A percentile compares a stretch with the other conserved stretches of the same genome.
Evolutionary conservation across 2,888 invertebrate genomes (phyloP).

Genomic region (Archips crataeganus): DNA sequence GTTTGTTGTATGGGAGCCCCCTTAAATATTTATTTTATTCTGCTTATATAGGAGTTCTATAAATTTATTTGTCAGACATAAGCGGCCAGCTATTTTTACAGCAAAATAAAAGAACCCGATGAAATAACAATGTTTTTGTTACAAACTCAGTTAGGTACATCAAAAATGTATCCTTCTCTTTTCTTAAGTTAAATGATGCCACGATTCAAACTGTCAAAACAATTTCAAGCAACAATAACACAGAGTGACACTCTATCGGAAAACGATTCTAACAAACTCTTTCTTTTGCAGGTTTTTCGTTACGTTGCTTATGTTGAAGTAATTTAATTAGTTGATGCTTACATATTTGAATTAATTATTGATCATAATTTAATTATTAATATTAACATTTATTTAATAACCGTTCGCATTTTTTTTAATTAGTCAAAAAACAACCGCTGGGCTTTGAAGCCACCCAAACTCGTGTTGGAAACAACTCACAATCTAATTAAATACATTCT

Average conservation of each 20-base stretch:
- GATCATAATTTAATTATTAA: too few species aligned
- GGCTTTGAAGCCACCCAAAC: not conserved
- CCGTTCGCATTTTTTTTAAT: not conserved
- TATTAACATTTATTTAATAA: too few species aligned
- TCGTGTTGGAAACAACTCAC: not conserved
- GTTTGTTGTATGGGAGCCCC: too few species aligned
- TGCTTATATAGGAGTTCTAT: not conserved
- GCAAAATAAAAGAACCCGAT: not conserved
- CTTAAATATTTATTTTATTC: too few species aligned
- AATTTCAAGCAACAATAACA: constrained; percentile 3
- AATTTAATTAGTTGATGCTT: not conserved
- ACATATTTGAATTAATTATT: too few species aligned
- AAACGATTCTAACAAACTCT: constrained; percentile 7
- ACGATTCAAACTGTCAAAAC: constrained; percentile 20
- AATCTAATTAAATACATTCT: constrained; percentile 2
- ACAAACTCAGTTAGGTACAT: constrained; percentile 5
- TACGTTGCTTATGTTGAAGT: not conserved
- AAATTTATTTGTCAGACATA: not conserved
- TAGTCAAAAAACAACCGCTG: not conserved
- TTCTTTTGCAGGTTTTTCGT: constrained; percentile 2
- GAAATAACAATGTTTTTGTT: constrained; percentile 8
- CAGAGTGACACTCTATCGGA: constrained; percentile 15
- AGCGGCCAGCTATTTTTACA: not conserved
- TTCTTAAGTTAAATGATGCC: constrained; percentile 11
- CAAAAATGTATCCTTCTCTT: constrained; percentile 9